Conservation (phyloP, 2,888 invertebrate species). For the Apotomis betuletana region DNA sequence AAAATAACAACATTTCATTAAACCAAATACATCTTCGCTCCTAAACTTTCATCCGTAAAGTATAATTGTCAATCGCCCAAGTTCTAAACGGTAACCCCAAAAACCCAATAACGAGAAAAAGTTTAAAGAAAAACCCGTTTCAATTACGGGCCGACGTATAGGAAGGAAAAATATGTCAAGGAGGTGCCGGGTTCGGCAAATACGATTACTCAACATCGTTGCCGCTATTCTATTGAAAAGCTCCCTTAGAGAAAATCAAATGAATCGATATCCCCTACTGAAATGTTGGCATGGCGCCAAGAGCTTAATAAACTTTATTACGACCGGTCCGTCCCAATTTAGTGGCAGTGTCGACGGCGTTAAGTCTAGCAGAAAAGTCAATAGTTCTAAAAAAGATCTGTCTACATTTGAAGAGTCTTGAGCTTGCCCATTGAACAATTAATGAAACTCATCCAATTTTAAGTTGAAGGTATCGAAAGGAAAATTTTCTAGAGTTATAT, state of each 20-base stretch:
- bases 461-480: too few species aligned
- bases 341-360: constrained; percentile 55
- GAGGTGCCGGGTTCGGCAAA: constrained; percentile 42
- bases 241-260: constrained; percentile 63
- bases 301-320: constrained; percentile 71
- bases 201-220: constrained; percentile 43
- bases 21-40: constrained; percentile 6
- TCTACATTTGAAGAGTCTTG: too few species aligned
- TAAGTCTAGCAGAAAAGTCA: constrained; percentile 47
- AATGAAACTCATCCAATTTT: too few species aligned
- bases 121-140: constrained; percentile 41
- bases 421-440: too few species aligned
- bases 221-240: constrained; percentile 49
- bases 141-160: constrained; percentile 40
- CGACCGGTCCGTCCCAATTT: constrained; percentile 55
- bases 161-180: constrained; percentile 42
- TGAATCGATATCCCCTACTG: constrained; percentile 67
- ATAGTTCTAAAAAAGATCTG: constrained; percentile 40
- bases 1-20: constrained; percentile 21
- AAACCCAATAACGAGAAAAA: constrained; percentile 40
- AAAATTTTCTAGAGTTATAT: too few species aligned
- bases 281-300: constrained; percentile 77
- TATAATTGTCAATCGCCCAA: constrained; percentile 36
- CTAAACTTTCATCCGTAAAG: constrained; percentile 5
- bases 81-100: constrained; percentile 31